Conservation (phyloP, 2,888 invertebrate genomes). For the Drosophila lutescens region DNA sequence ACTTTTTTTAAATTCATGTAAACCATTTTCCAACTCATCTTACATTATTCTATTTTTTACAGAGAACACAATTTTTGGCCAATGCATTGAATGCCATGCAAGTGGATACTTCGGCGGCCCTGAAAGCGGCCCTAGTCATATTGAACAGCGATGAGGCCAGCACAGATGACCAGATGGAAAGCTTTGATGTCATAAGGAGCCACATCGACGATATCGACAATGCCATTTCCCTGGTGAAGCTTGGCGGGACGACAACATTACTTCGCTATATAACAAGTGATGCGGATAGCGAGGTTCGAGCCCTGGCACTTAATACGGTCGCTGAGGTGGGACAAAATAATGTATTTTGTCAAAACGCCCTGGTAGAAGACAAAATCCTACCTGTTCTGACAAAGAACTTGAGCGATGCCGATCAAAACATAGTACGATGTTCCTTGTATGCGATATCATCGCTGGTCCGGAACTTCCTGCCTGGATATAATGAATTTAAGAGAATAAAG, state of each 20-base stretch:
- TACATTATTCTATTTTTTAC: background rate
- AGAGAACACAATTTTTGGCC: constrained; percentile 49
- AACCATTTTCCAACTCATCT: no score
- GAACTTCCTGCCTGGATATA: constrained; percentile 60
- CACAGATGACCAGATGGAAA: constrained; percentile 49
- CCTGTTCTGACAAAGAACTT: constrained; percentile 85
- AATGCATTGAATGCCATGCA: constrained; percentile 53
- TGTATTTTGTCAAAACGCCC: constrained; percentile 90
- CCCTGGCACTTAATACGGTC: constrained; percentile 88
- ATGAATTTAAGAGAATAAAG: constrained; percentile 54
- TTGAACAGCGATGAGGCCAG: constrained; percentile 33
- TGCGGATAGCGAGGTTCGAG: constrained; percentile 86
- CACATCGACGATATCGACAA: constrained; percentile 66
- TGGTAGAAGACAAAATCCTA: constrained; percentile 88
- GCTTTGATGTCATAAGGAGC: constrained; percentile 54
- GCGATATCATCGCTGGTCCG: constrained; percentile 65
- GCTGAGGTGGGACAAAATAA: constrained; percentile 95
- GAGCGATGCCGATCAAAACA: constrained; percentile 42
- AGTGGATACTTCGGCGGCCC: constrained; percentile 44
- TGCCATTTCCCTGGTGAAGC: constrained; percentile 63
- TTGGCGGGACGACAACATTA: constrained; percentile 52
- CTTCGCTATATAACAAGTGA: constrained; percentile 33
- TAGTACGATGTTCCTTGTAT: constrained; percentile 61
- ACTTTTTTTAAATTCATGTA: no score
- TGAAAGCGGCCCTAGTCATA: constrained; percentile 54